phyloP scores from a whole-genome alignment of 2,888 invertebrate species.

The Masnerella sp. region DNA sequence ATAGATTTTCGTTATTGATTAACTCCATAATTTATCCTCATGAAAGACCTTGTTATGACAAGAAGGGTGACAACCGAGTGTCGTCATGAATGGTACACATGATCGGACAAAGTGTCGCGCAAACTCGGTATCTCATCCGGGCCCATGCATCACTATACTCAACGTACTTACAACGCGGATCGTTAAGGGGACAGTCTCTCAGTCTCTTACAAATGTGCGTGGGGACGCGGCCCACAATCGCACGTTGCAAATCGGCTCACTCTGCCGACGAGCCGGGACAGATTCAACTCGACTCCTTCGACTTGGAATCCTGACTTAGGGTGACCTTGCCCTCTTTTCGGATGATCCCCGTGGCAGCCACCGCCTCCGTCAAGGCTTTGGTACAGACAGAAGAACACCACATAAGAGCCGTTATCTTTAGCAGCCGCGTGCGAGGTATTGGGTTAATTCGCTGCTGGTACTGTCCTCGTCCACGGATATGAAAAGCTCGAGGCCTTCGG shows the following conservation, averaged over 20 bases:
- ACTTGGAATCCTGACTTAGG: conserved; percentile 70
- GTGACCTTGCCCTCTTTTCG: conserved; percentile 74
- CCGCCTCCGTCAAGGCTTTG: conserved; percentile 75
- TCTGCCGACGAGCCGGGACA: conserved; percentile 52
- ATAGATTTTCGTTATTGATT: no score
- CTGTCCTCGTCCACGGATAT: no score
- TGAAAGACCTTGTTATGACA: no score
- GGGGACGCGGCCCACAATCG: conserved; percentile 46
- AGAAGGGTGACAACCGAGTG: no score
- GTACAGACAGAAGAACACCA: conserved; percentile 66
- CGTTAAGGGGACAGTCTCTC: conserved; percentile 64
- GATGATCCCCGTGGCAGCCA: conserved; percentile 77
- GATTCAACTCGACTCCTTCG: conserved; percentile 69
- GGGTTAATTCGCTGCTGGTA: no score
- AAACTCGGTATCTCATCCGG: conserved; percentile 61
- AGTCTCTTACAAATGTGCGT: conserved; percentile 58
- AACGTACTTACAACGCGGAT: conserved; percentile 75
- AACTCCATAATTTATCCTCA: no score
- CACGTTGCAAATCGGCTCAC: conserved; percentile 52
- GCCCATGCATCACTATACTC: conserved; percentile 74
- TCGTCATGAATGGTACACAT: conserved; percentile 47
- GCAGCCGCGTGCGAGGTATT: conserved; percentile 56
- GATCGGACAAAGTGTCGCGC: conserved; percentile 39
- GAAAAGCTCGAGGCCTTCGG: no score
- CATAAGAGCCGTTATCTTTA: conserved; percentile 63